Evolutionary conservation across 2,113 vertebrate genomes (phyloP), one percentile per base, ranked within the genome.

Genomic region (Nycticebus coucang): DNA sequence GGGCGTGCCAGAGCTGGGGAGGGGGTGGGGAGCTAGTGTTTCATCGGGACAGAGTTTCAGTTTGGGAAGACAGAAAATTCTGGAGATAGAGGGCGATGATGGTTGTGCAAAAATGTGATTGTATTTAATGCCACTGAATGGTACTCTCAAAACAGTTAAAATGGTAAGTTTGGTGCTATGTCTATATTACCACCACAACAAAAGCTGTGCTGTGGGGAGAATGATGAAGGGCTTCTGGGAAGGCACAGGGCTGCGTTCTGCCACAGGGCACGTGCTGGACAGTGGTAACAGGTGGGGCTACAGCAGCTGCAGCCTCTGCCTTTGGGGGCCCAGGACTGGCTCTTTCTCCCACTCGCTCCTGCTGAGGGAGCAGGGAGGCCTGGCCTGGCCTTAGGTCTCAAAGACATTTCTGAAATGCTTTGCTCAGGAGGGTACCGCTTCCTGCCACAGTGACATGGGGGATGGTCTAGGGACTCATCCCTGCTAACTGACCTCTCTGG

Each of bases 401-500:
- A 97, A 98, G 89, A 93, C 79, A 98, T 98, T 98, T 98, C 96
- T 98, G 94, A 98, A 97, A 98, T 98, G 93, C 97, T 94, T 98
- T 94, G 83, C 97, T 35, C 91, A 93, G 91, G 97, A 86, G 91
- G 98, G 97, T 98, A 98, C 98, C 87, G n/a, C 97, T 98, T 98
- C 97, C 98, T 98, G 98, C 98, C 97, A 89, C 96, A 69, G 97
- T 93, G 98, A 98, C 97, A 97, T 62, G 97, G 98, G 97, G 98
- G 98, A 98, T 98, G 94, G 95, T 97, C 98, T 96, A 95, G 98
- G 98, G 97, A 96, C 98, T 91, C 97, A 97, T 98, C 98, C 96
- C 97, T 97, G 97, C 97, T 98, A 98, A 98, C 98, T 98, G 98
- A 98, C 98, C 98, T 98, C 98, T 98, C 95, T 33, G 97, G 86